Evolutionary conservation across 2,888 invertebrate genomes (phyloP), one percentile per base, ranked within the genome.

Genomic region (Resseliella maxima): DNA sequence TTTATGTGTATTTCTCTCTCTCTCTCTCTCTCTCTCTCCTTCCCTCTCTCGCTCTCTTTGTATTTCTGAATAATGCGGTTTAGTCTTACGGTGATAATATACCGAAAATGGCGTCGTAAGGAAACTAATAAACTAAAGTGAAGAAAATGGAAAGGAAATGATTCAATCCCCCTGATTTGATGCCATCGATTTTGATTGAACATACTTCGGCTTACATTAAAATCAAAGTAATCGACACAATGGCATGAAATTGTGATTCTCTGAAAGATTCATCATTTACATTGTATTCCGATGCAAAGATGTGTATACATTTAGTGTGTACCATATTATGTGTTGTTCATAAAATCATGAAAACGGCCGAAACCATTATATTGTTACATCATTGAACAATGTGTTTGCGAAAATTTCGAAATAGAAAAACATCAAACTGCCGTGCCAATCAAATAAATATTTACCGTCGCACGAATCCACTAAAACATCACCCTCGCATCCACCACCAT

Each of bases 361-460:
- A n/a, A n/a, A n/a, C n/a, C n/a, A n/a, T 18, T 1, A 50, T 50
- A 18, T 6, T 59, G 59, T 59, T 21, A 50, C 50, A 50, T 50
- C 50, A 50, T 21, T 18, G 50, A 50, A 50, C 5, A 50, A 2
- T 50, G 50, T 50, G 41, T 41, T 5, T 8, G 15, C 50, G 18
- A 50, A 21, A 50, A 59, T 36, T 10, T 1, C 3, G 15, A 12
- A 81, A 12, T 27, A 31, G n/a, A n/a, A 24, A 72, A 72, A 36
- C 83, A 15, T 83, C 59, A 59, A n/a, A 59, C 59, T 59, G 31
- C 72, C 15, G 31, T 72, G 15, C 72, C 72, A 83, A 83, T 38
- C 83, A 38, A 83, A 83, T 83, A 83, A 83, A 38, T 83, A 83
- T 83, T 83, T 83, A n/a, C 83, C 83, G 38, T 64, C 2, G 10